phyloP scores from a whole-genome alignment of 35 echinoderm and acorn worm species.

The Anneissia japonica region DNA sequence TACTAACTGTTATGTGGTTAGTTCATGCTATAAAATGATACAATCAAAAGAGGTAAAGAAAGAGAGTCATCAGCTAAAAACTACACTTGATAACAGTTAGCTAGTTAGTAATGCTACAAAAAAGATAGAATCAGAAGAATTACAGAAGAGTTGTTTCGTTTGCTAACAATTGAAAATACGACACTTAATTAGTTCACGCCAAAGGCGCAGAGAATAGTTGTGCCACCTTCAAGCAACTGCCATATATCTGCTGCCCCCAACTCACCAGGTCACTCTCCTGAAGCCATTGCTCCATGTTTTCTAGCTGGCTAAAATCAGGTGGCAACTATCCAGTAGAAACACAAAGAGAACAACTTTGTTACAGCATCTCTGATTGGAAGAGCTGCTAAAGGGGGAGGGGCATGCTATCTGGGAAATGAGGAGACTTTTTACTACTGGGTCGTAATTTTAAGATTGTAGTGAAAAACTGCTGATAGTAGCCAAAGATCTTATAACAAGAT shows the following conservation, averaged over 20 bases:
- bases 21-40: too few relatives aligned
- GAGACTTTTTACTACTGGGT: background rate
- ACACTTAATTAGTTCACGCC: background rate
- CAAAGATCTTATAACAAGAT: too few relatives aligned
- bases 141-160: background rate
- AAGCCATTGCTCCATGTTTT: constrained; percentile 88
- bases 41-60: too few relatives aligned
- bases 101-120: background rate
- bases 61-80: too few relatives aligned
- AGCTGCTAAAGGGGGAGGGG: background rate
- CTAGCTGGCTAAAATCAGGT: constrained; percentile 24
- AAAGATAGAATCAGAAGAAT: background rate
- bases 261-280: constrained; percentile 89
- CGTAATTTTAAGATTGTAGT: background rate
- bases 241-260: background rate
- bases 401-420: too few relatives aligned
- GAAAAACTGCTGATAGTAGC: too few relatives aligned
- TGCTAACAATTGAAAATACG: background rate
- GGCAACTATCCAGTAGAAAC: constrained; percentile 22
- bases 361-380: background rate
- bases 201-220: background rate
- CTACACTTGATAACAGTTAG: background rate
- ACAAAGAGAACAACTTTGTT: constrained; percentile 1
- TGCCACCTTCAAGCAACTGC: background rate
- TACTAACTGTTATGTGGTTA: too few relatives aligned